These are phyloP conservation scores for Tenualosa ilisha DNA, from an alignment of 2,797 vertebrate species.

Conservation along the genomic window DNA sequence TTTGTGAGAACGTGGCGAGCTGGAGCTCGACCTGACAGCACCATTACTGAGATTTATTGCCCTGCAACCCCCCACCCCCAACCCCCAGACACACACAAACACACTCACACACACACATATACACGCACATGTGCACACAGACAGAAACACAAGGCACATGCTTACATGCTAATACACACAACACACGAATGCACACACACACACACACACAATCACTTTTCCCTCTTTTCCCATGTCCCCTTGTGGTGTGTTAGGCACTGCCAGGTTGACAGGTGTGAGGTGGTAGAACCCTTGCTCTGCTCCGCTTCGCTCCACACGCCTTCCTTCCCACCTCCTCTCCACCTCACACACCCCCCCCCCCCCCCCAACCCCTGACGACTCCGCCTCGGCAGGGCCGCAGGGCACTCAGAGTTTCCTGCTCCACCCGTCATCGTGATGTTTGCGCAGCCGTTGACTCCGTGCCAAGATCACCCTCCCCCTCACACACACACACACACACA, in stretches of 20 bases:
- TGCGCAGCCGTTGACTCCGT: slow-evolving; percentile 53
- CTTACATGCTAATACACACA: not conserved
- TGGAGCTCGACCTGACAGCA: not conserved
- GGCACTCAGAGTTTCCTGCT: slow-evolving; percentile 61
- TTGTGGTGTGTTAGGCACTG: slow-evolving; percentile 19
- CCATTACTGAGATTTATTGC: slow-evolving; percentile 25
- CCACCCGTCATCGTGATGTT: slow-evolving; percentile 41
- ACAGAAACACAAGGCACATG: not conserved
- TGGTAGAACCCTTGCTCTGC: not conserved
- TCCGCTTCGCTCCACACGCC: not conserved
- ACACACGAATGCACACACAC: slow-evolving; percentile 16
- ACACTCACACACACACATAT: not conserved
- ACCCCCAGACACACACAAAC: not conserved
- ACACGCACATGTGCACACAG: not conserved
- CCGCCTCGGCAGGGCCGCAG: not conserved
- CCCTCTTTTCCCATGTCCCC: not conserved
- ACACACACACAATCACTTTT: not conserved
- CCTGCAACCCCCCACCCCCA: not conserved
- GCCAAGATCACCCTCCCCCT: slow-evolving; percentile 53
- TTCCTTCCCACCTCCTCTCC: slow-evolving; percentile 8
- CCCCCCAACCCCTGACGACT: not conserved
- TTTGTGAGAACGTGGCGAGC: not conserved
- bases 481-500: not conserved
- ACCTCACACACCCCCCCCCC: not conserved
- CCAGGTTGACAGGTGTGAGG: slow-evolving; percentile 29